These are phyloP conservation scores for Aldrovandia affinis DNA, from an alignment of 2,797 vertebrate genomes.

Conservation along the genomic window DNA sequence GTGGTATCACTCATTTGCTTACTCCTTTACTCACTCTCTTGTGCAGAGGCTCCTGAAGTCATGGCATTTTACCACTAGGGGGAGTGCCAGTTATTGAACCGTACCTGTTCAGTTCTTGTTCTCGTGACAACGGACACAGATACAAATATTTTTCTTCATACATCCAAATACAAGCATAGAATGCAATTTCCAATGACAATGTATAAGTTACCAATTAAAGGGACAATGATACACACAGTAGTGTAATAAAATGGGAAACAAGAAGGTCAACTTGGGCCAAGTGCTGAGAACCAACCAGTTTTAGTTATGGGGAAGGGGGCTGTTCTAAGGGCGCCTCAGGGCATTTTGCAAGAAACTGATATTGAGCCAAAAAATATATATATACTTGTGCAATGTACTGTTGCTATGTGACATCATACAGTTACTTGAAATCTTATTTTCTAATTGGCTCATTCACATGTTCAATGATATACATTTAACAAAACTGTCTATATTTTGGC, in stretches of 20 bases:
- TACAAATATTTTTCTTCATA: background rate
- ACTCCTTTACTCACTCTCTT: background rate
- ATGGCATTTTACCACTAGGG: background rate
- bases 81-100: background rate
- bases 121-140: background rate
- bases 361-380: background rate
- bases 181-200: background rate
- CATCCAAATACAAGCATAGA: background rate
- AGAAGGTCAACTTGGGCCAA: background rate
- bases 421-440: background rate
- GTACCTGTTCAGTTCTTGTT: background rate
- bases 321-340: background rate
- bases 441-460: background rate
- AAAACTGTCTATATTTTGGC: too few relatives aligned
- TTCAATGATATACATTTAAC: background rate
- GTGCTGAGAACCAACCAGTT: background rate
- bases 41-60: background rate
- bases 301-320: too few relatives aligned
- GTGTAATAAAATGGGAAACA: background rate
- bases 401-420: background rate
- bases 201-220: background rate
- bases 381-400: background rate
- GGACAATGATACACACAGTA: background rate
- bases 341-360: background rate
- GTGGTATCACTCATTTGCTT: background rate